These are phyloP conservation scores for Pantala flavescens DNA, from an alignment of 1,140 invertebrate species.

Conservation along the genomic window DNA sequence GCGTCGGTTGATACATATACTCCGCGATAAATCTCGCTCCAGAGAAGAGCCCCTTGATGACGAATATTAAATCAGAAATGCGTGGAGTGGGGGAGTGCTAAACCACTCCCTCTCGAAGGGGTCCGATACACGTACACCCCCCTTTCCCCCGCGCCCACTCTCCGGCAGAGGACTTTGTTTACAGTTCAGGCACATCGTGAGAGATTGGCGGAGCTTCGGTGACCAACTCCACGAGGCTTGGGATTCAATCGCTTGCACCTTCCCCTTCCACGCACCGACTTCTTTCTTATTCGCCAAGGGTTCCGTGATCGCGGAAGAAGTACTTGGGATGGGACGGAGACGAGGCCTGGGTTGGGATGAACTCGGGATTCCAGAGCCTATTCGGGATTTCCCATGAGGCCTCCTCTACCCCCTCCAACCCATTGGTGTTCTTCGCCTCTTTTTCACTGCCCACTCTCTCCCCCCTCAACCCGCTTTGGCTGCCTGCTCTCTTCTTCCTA, in stretches of 20 bases:
- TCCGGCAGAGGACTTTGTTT: neutral
- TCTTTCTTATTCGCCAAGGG: neutral
- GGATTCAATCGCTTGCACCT: neutral
- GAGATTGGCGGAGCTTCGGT: neutral
- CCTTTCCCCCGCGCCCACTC: neutral
- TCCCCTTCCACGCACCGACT: neutral
- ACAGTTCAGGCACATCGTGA: slow-evolving; percentile 4
- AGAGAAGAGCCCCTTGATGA: too few relatives aligned
- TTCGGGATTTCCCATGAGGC: neutral
- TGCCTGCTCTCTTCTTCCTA: neutral
- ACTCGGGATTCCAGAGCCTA: neutral
- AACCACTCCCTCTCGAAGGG: neutral
- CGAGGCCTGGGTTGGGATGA: neutral
- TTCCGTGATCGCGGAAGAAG: neutral
- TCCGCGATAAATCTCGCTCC: too few relatives aligned
- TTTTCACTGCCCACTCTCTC: neutral
- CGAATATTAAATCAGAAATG: too few relatives aligned
- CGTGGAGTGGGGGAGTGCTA: too few relatives aligned
- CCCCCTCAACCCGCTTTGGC: neutral
- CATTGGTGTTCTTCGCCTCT: neutral
- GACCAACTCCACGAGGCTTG: neutral
- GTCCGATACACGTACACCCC: neutral
- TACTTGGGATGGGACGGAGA: neutral
- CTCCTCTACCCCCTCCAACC: neutral
- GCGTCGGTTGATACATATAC: too few relatives aligned